Evolutionary conservation across 2,888 invertebrate genomes (phyloP), one percentile per base, ranked within the genome.

Genomic region (Oeneis ivallda): DNA sequence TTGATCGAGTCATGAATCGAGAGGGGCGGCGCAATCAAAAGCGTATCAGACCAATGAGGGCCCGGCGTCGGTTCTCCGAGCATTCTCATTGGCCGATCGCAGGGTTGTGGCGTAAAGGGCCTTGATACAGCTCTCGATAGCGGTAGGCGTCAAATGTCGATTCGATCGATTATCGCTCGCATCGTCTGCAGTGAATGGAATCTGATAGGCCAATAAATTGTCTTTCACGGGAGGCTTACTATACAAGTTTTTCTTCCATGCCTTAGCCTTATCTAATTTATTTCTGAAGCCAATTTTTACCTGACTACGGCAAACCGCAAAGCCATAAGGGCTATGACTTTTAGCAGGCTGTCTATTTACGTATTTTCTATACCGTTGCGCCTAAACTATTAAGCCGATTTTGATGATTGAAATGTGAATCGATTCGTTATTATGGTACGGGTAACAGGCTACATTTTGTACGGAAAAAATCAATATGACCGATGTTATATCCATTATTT

Each of bases 11-110:
- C 83, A 79, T 81, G 87, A 83, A 90, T 90, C 86, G 87, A 84
- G 85, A 71, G 82, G 87, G 91, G 91, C 90, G 91, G 87, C 71
- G 90, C 90, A 88, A 90, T 91, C 91, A 91, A 91, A 92, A 83
- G 82, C 86, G 85, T 84, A 89, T 88, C 86, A 85, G 81, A 77
- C 90, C 90, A 91, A 91, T 91, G 79, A 77, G 85, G 77, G 83
- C 74, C 73, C 79, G 74, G 77, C 81, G 70, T 74, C 74, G 73
- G 70, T 72, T 75, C 77, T 76, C 74, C 79, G 79, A 71, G 75
- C 79, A 71, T 76, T 76, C 79, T 75, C 73, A 91, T 91, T 91
- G 91, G 91, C 78, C 78, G 74, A 74, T 68, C 70, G 82, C 82
- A 75, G 89, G 89, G 87, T 85, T 84, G 85, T 81, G 84, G 81